Percentiles rank a stretch among this genome's conserved stretches.
phyloP scores from a whole-genome alignment of 2,113 vertebrate genomes.

The Serinus canaria region DNA sequence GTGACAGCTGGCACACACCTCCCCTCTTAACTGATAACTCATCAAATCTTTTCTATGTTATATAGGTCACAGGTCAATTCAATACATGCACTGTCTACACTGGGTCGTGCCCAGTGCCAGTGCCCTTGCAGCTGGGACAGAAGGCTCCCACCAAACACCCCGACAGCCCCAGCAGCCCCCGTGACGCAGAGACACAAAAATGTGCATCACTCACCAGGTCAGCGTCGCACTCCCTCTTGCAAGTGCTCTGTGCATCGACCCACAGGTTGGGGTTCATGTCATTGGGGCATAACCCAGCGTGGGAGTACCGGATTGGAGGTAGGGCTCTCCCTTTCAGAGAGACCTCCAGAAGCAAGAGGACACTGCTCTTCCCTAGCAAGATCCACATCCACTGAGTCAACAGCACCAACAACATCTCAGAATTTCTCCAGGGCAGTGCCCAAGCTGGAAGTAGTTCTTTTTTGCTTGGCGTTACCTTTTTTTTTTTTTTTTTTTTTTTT shows the following conservation, averaged over 20 bases:
- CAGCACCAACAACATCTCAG: conserved; percentile 81
- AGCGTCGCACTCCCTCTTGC: conserved; percentile 87
- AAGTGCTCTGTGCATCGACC: conserved; percentile 99
- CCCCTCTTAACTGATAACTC: not conserved
- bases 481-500: not conserved
- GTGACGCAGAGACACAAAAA: not conserved
- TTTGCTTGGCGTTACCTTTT: not conserved
- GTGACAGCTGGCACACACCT: not conserved
- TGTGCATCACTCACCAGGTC: conserved; percentile 85
- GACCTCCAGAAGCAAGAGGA: conserved; percentile 71
- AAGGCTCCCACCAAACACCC: not conserved
- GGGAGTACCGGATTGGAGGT: conserved; percentile 81
- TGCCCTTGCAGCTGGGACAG: not conserved
- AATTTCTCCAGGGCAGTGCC: not conserved
- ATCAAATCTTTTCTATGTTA: not conserved
- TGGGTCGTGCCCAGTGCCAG: not conserved
- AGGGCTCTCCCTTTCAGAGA: conserved; percentile 73
- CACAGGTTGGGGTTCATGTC: conserved; percentile 99
- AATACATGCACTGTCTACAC: rapidly evolving
- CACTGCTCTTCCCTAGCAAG: conserved; percentile 73
- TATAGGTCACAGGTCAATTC: not conserved
- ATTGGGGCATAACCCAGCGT: conserved; percentile 95
- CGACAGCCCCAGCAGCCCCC: not conserved
- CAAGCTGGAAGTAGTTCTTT: conserved; percentile 1
- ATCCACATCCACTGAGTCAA: conserved; percentile 79